Evolutionary conservation across 2,113 vertebrate species (phyloP), one percentile per base, ranked within the genome.

Genomic region (Leptodactylus fuscus): DNA sequence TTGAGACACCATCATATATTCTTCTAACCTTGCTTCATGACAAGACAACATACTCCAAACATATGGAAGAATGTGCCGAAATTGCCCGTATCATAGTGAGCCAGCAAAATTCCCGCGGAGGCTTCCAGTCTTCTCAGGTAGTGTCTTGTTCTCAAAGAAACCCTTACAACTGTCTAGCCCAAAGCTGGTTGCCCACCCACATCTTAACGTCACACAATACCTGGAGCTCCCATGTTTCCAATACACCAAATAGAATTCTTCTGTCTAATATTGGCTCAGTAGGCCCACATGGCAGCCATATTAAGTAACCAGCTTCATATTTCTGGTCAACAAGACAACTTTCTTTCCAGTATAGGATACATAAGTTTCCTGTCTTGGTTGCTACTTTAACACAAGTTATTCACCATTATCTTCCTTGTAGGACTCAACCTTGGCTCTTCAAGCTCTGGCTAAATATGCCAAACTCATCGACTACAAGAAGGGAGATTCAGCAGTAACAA

Each of bases 41-140:
- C 58, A 75, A 73, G 18, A 20, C 32, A 1, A 9, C 95, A 75
- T 90, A 91, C 1, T 85, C 16, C 3, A 91, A 94, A 10, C 91
- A 92, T 18, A 16, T 95, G 38, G 86, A 41, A 34, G 95, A 88
- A 0, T 85, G 92, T 3, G 87, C 92, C 0, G 24, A 87, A 65
- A 94, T 95, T 0, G 93, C 95, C 46, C 90, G 87, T 75, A 97
- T 96, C 96, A 91, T 98, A 22, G 51, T 85, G 15, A 93, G 92
- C 83, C 94, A 96, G 86, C 95, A 94, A 89, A 97, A 96, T 87
- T 88, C 95, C 0, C 95, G 92, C 0, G 96, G 96, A 1, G 96
- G 96, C 3, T 97, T 97, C 92, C 89, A 93, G 10, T 98, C 97
- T 81, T 96, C 96, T n/a, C 97, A 97, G 96, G 97, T 98, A 89